Evolutionary conservation across 1,140 invertebrate genomes (phyloP), one percentile per base, ranked within the genome.

Genomic region (Temnothorax longispinosus): DNA sequence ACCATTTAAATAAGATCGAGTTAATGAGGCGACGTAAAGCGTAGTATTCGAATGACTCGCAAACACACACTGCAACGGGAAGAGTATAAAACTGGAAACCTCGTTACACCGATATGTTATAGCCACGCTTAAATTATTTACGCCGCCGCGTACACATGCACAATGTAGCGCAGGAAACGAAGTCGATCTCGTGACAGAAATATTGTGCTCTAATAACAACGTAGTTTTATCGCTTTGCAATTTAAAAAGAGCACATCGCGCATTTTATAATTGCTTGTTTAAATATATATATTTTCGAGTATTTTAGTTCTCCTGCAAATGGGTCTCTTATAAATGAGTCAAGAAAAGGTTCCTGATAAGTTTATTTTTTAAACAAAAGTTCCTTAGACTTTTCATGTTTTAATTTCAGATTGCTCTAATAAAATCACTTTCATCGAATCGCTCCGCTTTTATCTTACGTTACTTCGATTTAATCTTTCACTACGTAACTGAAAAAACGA

Each of bases 91-190:
- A 75, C 54, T 84, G 54, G 80, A 74, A 84, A 75, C 18, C 69
- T 84, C 41, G 80, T 84, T 84, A 84, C 35, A 69, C 62, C 77
- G 47, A 80, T 44, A 41, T 60, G 69, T 58, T 84, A 84, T 84
- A 84, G 54, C 56, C 15, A 8, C 15, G 67, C n/a, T 60, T 84
- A 50, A 84, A 84, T 84, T 84, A 84, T 84, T 84, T 84, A 84
- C 56, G 38, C 65, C 15, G 27, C 44, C 41, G 80, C 54, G 47
- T 60, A 67, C 54, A 74, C 67, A 72, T 44, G 38, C 11, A 82
- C 67, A 60, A 82, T 75, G 52, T 74, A 13, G 38, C 69, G 18
- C 44, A 47, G 44, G 1, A 52, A 60, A 75, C 27, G 13, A 75
- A 84, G 54, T 75, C 80, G 80, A 38, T 75, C 69, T 75, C 69